Evolutionary conservation across 2,797 vertebrate species (phyloP).

Genomic region (Onychomys arenicola): DNA sequence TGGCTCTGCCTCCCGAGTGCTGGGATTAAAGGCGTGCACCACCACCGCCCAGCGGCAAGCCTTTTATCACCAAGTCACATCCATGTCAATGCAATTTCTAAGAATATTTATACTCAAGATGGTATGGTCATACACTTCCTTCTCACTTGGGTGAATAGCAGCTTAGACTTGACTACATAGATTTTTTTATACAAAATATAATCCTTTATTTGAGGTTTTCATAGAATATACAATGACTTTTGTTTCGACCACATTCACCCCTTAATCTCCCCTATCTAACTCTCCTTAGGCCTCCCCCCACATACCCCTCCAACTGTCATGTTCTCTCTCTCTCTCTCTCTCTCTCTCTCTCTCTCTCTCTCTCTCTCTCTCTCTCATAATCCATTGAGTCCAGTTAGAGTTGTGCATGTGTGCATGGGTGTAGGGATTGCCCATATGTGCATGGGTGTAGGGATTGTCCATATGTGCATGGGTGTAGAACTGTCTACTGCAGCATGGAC

Average conservation of each 20-base stretch:
- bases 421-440: no score
- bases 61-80: background rate
- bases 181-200: background rate
- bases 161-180: background rate
- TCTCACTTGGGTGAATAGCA: background rate
- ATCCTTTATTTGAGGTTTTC: background rate
- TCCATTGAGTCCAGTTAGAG: background rate
- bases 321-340: background rate
- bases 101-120: background rate
- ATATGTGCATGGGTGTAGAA: background rate
- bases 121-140: background rate
- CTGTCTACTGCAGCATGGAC: background rate
- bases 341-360: background rate
- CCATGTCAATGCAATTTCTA: background rate
- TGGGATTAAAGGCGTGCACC: no score
- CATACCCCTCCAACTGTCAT: no score
- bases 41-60: no score
- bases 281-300: background rate
- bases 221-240: background rate
- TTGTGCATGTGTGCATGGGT: background rate
- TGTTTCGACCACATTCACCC: background rate
- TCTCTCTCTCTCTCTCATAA: background rate
- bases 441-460: no score
- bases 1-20: no score
- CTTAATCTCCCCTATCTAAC: no score